phyloP scores from a whole-genome alignment of 1,140 invertebrate genomes.

The Micrasema longulum region DNA sequence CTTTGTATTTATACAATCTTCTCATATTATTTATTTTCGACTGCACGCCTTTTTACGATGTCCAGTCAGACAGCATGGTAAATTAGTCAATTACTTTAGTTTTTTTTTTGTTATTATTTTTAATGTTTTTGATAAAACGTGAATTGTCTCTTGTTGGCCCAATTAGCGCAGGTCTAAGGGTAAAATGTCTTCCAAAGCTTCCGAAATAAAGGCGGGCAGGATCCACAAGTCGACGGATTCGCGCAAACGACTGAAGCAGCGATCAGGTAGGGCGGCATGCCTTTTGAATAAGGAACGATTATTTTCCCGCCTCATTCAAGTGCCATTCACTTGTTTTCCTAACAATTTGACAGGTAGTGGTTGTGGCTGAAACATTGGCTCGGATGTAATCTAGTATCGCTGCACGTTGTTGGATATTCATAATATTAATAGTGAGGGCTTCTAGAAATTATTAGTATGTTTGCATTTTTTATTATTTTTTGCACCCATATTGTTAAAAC shows the following conservation, averaged over 20 bases:
- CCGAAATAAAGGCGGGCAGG: constrained; percentile 49
- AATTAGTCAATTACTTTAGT: constrained; percentile 8
- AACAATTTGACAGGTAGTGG: constrained; percentile 20
- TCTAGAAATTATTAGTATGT: constrained; percentile 6
- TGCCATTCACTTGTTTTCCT: constrained; percentile 26
- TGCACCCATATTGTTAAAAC: too few relatives aligned
- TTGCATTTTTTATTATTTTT: too few relatives aligned
- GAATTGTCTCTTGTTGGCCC: constrained; percentile 49
- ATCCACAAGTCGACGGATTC: constrained; percentile 44
- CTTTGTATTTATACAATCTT: constrained; percentile 13
- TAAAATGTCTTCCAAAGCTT: constrained; percentile 51
- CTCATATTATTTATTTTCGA: constrained; percentile 4
- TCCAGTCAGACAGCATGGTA: constrained; percentile 32
- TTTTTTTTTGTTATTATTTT: constrained; percentile 26
- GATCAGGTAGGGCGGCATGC: constrained; percentile 53
- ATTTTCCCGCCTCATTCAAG: constrained; percentile 17
- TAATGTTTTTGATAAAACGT: constrained; percentile 33
- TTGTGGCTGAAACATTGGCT: constrained; percentile 23
- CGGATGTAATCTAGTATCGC: background rate
- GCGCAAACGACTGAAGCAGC: constrained; percentile 48
- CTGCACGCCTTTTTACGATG: constrained; percentile 34
- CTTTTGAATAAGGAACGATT: constrained; percentile 22
- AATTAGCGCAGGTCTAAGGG: constrained; percentile 44
- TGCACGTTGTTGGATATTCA: constrained; percentile 21
- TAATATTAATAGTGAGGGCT: constrained; percentile 6